Base-by-base conservation (phyloP, 2,113 vertebrate species). In the Cygnus buccinator region DNA sequence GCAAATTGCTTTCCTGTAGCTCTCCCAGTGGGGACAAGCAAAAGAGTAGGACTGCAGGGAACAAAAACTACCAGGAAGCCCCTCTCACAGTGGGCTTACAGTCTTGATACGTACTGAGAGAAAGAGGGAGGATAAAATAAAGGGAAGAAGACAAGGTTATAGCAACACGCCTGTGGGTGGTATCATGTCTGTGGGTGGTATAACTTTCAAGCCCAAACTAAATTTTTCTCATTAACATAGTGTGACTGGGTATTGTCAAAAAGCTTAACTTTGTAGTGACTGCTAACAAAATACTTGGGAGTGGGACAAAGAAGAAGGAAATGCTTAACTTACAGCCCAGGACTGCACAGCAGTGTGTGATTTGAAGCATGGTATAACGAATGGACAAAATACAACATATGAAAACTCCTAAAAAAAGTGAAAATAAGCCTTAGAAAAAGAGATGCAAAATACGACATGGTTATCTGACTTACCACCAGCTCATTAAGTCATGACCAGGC, bases 201-300 rank as follows among this genome's bases (percentile, higher is more conserved):
- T 74, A 89, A 89, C 43, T 55, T 90, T 33, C n/a, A 7, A 75
- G 23, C 37, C 15, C 44, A 61, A 54, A 57, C 26, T 84, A 84
- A 78, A 68, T 94, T 93, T 92, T 92, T 81, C 79, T 90, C 52
- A 41, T 82, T 84, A 93, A 62, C 28, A 39, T 68, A 22, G 20
- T 76, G 41, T 70, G 88, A 94, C 66, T 91, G 86, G 37, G 10
- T 84, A 87, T 82, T 94, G 89, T 94, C 76, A 93, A 91, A 94
- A 82, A 78, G 37, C 35, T 87, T 58, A 72, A 89, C 52, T 89
- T 96, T n/a, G 26, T 29, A 81, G 20, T n/a, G 54, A 72, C 57
- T 89, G 57, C 48, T 92, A 82, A 84, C 48, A 95, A 92, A 95
- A 92, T 72, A 83, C 77, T 94, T 84, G 55, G 44, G 59, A 94